Evolutionary conservation across 2,888 invertebrate species (phyloP), one percentile per base, ranked within the genome.

Genomic region (Synergus laeviventris): DNA sequence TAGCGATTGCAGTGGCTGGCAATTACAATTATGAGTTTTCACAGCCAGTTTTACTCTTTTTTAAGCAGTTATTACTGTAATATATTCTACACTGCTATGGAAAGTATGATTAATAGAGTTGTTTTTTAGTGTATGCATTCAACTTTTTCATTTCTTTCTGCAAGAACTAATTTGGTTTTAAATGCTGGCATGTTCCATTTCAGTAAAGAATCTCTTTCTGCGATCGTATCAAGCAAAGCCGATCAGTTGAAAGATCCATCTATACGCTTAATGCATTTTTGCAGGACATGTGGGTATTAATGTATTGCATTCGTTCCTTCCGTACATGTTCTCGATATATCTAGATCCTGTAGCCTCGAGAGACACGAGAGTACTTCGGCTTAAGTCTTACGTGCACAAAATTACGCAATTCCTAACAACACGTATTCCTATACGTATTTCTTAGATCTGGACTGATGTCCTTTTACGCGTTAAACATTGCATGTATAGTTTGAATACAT

Each of bases 21-120:
- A 49, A 70, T 70, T 70, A 70, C 70, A 49, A 70, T 70, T 70
- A 70, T 49, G 70, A 49, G n/a, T 49, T 70, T 70, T 70, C n/a
- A 70, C 31, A 70, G 70, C 70, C 45, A 70, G 45, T 49, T 70
- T 70, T 24, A 49, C 45, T 31, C 9, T 70, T 21, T 31, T 70
- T 49, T 14, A 24, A 42, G 21, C 16, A 31, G 31, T 31, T 31
- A 5, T 5, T 12, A 45, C 42, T 66, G 14, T 66, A 24, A 42
- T 45, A 45, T 24, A 66, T 42, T 66, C 21, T 24, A 14, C 21
- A 36, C 24, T 31, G 49, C 49, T n/a, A 70, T 49, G 70, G 45
- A 70, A 70, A 70, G 70, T 70, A 49, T 70, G 70, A 70, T 70
- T 70, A 18, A 70, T 70, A 31, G 70, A 49, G 45, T 31, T 31